Conservation (phyloP, 2,113 vertebrate species). For the Dasyprocta punctata region DNA sequence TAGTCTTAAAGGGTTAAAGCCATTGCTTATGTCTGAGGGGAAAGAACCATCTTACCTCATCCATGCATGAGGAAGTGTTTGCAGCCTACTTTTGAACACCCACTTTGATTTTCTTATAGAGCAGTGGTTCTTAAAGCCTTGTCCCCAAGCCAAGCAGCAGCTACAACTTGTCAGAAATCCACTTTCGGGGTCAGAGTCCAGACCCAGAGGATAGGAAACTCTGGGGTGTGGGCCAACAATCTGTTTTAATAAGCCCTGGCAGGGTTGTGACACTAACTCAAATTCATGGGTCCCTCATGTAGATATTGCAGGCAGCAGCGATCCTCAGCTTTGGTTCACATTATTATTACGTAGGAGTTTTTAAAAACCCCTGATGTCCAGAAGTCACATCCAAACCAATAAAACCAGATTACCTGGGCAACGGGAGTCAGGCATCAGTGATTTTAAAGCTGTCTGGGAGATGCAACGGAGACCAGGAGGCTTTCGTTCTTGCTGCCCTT, state of each 20-base stretch:
- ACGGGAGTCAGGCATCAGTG: neutral
- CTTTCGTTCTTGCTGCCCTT: neutral
- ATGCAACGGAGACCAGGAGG: too few species aligned
- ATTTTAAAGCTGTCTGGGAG: neutral
- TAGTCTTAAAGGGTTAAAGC: neutral
- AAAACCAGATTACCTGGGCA: neutral
- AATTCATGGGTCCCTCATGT: accelerated
- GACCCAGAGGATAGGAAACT: neutral
- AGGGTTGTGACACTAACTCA: neutral
- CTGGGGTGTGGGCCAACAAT: accelerated
- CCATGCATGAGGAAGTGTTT: neutral
- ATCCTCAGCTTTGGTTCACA: neutral
- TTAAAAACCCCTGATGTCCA: neutral
- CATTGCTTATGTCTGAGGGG: neutral
- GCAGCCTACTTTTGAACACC: neutral
- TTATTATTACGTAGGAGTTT: neutral
- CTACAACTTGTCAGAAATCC: neutral
- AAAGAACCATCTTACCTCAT: neutral
- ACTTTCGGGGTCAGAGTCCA: neutral
- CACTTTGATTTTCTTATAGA: neutral
- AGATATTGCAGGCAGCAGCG: neutral
- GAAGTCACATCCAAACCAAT: neutral
- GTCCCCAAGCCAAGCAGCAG: too few species aligned
- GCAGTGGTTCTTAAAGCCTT: neutral
- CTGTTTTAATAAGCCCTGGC: neutral